phyloP scores from a whole-genome alignment of 2,888 invertebrate species.

The Oscheius sp. region DNA sequence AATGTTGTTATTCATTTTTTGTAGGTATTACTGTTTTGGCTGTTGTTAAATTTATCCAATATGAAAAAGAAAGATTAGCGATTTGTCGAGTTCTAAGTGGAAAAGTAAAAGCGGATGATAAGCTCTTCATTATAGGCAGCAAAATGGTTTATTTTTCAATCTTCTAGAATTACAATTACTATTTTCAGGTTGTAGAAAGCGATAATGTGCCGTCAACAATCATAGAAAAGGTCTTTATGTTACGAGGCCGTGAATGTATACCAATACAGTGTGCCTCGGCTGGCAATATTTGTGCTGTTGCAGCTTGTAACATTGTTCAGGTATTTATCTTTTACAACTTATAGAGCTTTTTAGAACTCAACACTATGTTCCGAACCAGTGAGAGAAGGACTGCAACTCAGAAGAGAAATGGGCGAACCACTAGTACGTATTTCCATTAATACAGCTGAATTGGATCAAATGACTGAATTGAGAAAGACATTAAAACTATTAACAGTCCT shows the following conservation, averaged over 20 bases:
- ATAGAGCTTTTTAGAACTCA: slow-evolving; percentile 78
- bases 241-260: slow-evolving; percentile 92
- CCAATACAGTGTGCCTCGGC: slow-evolving; percentile 75
- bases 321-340: background rate
- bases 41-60: slow-evolving; percentile 60
- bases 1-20: background rate
- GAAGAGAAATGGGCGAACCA: slow-evolving; percentile 76
- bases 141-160: background rate
- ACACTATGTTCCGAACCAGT: slow-evolving; percentile 79
- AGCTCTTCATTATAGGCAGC: slow-evolving; percentile 24
- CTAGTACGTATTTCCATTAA: slow-evolving; percentile 93
- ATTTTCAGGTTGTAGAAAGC: slow-evolving; percentile 20
- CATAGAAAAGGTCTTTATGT: slow-evolving; percentile 78
- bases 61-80: slow-evolving; percentile 47
- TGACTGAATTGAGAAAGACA: slow-evolving; percentile 53
- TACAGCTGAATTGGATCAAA: slow-evolving; percentile 74
- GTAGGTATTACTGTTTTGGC: slow-evolving; percentile 44
- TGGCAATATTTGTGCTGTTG: slow-evolving; percentile 60
- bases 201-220: slow-evolving; percentile 9
- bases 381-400: slow-evolving; percentile 80
- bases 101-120: slow-evolving; percentile 39
- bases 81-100: slow-evolving; percentile 64
- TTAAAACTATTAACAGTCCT: slow-evolving; percentile 58
- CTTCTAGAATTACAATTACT: background rate
- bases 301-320: slow-evolving; percentile 44